A percentile compares a stretch with the other conserved stretches of the same genome.
phyloP scores from a whole-genome alignment of 2,113 vertebrate species.

The Tetrax tetrax region DNA sequence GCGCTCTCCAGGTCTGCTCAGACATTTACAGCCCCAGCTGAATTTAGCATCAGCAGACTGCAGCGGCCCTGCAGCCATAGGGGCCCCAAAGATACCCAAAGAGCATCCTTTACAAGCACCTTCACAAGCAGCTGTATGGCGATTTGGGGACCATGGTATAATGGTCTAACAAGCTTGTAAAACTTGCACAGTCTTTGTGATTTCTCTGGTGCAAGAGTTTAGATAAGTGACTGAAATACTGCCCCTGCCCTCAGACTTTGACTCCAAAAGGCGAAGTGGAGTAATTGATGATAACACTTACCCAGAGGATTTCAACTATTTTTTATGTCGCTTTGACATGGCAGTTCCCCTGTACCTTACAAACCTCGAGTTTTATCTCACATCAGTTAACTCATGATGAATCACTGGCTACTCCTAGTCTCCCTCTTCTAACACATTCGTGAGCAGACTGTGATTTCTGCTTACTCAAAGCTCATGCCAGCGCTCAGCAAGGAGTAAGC shows the following conservation, averaged over 20 bases:
- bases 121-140: background rate
- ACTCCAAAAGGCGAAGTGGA: background rate
- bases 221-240: background rate
- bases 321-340: background rate
- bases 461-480: background rate
- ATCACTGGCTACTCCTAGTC: background rate
- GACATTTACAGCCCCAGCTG: background rate
- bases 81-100: background rate
- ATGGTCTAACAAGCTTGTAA: background rate
- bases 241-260: background rate
- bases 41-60: background rate
- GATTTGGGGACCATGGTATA: background rate
- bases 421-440: background rate
- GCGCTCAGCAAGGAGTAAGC: background rate
- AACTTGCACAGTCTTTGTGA: background rate
- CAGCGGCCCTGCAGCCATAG: background rate
- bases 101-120: background rate
- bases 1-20: background rate
- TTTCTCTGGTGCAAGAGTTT: background rate
- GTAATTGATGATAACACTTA: background rate
- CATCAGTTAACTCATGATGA: background rate
- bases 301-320: background rate
- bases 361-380: background rate
- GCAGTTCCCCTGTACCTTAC: background rate
- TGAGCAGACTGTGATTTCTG: background rate